Conservation (phyloP, 2,113 vertebrate species). For the Pholis gunnellus region DNA sequence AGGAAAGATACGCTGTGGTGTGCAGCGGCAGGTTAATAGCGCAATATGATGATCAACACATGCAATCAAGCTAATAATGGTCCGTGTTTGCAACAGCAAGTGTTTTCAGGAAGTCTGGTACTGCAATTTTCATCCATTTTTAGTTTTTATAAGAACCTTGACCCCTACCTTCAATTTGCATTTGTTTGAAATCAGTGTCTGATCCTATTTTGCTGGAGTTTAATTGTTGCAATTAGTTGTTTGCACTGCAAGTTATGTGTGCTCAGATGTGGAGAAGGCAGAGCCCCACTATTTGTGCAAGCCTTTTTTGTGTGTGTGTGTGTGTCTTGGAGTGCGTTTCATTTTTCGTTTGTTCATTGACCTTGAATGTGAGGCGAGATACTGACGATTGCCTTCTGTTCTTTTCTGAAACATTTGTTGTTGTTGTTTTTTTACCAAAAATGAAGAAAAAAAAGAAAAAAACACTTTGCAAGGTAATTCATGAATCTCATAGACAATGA, state of each 20-base stretch:
- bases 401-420: constrained; percentile 28
- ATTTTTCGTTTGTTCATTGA: constrained; percentile 41
- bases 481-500: constrained; percentile 21
- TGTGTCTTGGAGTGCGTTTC: neutral
- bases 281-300: neutral
- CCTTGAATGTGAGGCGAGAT: constrained; percentile 40
- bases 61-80: constrained; percentile 59
- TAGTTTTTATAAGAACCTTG: constrained; percentile 1
- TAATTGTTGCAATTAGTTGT: constrained; percentile 38
- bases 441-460: neutral
- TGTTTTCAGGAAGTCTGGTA: constrained; percentile 29
- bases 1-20: constrained; percentile 1
- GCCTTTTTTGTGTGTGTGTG: neutral
- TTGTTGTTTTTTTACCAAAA: neutral
- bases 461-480: constrained; percentile 2
- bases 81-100: constrained; percentile 10
- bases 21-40: constrained; percentile 34
- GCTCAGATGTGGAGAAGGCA: neutral
- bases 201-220: constrained; percentile 13
- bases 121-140: constrained; percentile 15
- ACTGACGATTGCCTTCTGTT: constrained; percentile 51
- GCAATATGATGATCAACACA: constrained; percentile 37
- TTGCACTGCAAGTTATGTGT: neutral
- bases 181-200: constrained; percentile 47
- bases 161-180: constrained; percentile 50